Conservation (phyloP, 2,113 vertebrate genomes). For the Pseudopipra pipra region DNA sequence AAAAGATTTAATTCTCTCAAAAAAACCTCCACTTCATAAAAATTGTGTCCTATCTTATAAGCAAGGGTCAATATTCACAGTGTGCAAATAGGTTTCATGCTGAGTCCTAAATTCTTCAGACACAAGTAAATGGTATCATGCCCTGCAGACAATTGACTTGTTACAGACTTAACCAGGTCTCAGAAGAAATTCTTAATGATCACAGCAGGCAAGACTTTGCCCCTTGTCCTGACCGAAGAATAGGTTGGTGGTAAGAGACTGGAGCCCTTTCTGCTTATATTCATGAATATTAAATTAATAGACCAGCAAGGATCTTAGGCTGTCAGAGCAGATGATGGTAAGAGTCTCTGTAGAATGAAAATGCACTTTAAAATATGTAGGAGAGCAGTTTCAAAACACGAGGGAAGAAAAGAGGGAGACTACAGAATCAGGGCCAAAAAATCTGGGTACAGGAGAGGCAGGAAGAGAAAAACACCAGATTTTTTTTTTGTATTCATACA, state of each 20-base stretch:
- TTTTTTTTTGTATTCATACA: neutral
- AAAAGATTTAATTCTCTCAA: neutral
- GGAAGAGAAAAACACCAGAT: neutral
- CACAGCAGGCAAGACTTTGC: slow-evolving; percentile 32
- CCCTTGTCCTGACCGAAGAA: slow-evolving; percentile 18
- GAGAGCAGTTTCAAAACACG: neutral
- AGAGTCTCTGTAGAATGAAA: neutral
- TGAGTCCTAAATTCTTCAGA: neutral
- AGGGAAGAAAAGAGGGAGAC: neutral
- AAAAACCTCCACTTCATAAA: neutral
- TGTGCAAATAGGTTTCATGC: neutral
- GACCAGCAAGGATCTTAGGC: neutral
- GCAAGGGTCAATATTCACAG: neutral
- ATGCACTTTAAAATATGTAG: neutral
- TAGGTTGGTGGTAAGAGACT: neutral
- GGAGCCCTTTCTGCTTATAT: neutral
- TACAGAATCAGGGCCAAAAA: neutral
- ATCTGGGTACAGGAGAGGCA: neutral
- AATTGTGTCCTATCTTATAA: neutral
- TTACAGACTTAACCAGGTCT: neutral
- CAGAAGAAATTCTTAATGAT: slow-evolving; percentile 18
- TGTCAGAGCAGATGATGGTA: slow-evolving; percentile 5
- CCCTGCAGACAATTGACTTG: neutral
- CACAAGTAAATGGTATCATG: neutral
- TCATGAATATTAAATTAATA: slow-evolving; percentile 45